Evolutionary conservation across 2,113 vertebrate species (phyloP).

Genomic region (Todiramphus saurophagus): DNA sequence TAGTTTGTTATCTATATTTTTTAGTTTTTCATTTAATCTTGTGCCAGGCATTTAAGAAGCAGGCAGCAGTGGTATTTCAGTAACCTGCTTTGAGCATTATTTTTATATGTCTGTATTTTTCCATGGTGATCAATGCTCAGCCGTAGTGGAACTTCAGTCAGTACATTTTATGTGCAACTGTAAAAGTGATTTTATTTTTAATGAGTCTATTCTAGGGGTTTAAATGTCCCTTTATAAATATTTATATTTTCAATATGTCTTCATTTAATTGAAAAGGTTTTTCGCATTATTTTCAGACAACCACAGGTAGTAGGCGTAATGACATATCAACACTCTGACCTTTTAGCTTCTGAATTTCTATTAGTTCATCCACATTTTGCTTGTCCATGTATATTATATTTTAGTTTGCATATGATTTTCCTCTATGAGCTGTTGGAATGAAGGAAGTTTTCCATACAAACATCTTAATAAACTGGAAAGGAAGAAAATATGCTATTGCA

Average conservation of each 20-base stretch:
- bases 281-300: conserved; percentile 73
- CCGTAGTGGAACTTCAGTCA: conserved; percentile 17
- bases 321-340: conserved; percentile 70
- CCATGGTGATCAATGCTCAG: conserved; percentile 32
- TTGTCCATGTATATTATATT: conserved; percentile 62
- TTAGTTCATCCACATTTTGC: conserved; percentile 65
- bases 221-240: conserved; percentile 76
- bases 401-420: conserved; percentile 67
- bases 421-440: background rate
- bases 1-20: background rate
- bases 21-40: conserved; percentile 17
- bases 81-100: conserved; percentile 49
- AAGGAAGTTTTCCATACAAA: conserved; percentile 39
- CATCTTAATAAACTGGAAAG: conserved; percentile 45
- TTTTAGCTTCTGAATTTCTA: conserved; percentile 75
- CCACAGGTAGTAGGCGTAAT: conserved; percentile 61
- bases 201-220: conserved; percentile 66
- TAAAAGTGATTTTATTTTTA: conserved; percentile 63
- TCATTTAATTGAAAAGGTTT: conserved; percentile 75
- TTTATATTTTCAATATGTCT: conserved; percentile 78
- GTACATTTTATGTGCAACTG: conserved; percentile 70
- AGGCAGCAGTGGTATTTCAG: background rate
- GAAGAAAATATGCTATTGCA: conserved; percentile 4
- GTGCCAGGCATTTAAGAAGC: background rate
- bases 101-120: conserved; percentile 63